Conservation (phyloP, 2,113 vertebrate genomes). For the Gobio gobio region DNA sequence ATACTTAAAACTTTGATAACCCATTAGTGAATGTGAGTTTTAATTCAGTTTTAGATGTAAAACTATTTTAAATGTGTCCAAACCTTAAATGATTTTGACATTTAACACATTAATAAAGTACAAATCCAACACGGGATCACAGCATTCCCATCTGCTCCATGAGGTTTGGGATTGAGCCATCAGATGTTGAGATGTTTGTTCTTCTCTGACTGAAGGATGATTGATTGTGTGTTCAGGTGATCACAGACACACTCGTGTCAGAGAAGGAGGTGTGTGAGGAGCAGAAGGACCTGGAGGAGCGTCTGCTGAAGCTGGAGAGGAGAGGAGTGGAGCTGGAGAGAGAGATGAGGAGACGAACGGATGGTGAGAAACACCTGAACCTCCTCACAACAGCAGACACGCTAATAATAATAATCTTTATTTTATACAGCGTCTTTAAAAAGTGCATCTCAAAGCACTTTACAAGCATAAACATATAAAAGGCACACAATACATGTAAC, state of each 20-base stretch:
- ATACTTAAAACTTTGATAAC: background rate
- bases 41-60: background rate
- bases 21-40: background rate
- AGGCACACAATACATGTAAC: too few relatives aligned
- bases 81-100: background rate
- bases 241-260: constrained; percentile 81
- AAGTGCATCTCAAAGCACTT: too few relatives aligned
- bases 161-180: background rate
- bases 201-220: background rate
- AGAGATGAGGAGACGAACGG: constrained; percentile 64
- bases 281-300: constrained; percentile 81
- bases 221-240: constrained; percentile 76
- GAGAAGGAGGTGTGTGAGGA: constrained; percentile 83
- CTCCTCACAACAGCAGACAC: background rate
- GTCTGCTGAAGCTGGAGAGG: constrained; percentile 83
- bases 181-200: background rate
- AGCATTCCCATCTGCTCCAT: background rate
- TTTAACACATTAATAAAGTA: background rate
- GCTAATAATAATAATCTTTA: background rate
- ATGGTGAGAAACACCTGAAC: background rate
- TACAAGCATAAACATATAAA: too few relatives aligned
- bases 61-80: background rate
- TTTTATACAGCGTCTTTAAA: too few relatives aligned
- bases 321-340: constrained; percentile 85
- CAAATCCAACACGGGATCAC: background rate